These are phyloP conservation scores for Heliconius himera DNA, from an alignment of 1,140 invertebrate genomes.

Conservation along the genomic window DNA sequence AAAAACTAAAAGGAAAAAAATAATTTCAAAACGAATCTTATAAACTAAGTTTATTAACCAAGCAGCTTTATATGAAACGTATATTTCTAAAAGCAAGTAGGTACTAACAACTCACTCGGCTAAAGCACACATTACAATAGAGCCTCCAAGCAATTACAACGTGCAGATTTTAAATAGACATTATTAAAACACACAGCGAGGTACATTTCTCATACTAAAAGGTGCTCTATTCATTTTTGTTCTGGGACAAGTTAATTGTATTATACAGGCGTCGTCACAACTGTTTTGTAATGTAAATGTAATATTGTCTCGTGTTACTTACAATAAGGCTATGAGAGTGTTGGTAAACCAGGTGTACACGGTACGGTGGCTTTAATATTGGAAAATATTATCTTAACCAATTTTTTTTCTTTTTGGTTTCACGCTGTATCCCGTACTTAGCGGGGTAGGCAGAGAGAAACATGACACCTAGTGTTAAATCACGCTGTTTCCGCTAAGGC, in stretches of 20 bases:
- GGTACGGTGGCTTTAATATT: background rate
- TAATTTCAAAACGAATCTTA: background rate
- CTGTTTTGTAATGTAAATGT: conserved; percentile 38
- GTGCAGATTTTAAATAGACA: conserved; percentile 9
- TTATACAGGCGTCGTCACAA: conserved; percentile 21
- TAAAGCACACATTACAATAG: conserved; percentile 1
- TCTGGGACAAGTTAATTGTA: conserved; percentile 18
- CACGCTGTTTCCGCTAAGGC: too few species aligned
- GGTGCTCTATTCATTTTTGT: conserved; percentile 6
- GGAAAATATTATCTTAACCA: background rate
- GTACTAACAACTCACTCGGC: background rate
- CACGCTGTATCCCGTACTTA: too few species aligned
- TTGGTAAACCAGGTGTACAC: conserved; percentile 1
- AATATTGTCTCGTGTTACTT: conserved; percentile 34
- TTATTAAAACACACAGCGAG: background rate
- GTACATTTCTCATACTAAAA: conserved; percentile 6
- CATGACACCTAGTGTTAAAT: too few species aligned
- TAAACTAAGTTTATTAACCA: background rate
- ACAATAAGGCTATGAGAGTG: conserved; percentile 13
- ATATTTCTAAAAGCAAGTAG: conserved; percentile 4
- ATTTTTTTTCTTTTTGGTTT: too few species aligned
- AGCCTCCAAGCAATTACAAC: background rate
- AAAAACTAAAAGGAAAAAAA: too few species aligned
- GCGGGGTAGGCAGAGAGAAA: too few species aligned
- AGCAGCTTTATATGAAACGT: background rate